Evolutionary conservation across 2,113 vertebrate species (phyloP), one percentile per base, ranked within the genome.

Genomic region (Carlito syrichta): DNA sequence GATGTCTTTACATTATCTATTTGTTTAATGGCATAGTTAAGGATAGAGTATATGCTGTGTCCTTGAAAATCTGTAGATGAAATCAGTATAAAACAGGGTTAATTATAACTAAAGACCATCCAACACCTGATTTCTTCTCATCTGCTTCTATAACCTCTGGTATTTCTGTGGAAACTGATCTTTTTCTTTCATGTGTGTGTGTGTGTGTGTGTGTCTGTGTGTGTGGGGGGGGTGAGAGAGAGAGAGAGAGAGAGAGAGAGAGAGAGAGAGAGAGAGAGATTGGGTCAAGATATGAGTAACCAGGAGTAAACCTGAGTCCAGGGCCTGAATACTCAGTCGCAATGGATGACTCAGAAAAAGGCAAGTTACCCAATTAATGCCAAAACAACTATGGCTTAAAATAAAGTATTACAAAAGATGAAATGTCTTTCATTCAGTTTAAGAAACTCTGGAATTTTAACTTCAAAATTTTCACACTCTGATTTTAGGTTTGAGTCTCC

Each of bases 31-130:
- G 14, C 54, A 0, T 56, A 45, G 23, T 50, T n/a, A 60, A 32
- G 52, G 17, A n/a, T 22, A 74, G 32, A 82, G 32, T 32, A 25
- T 43, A 40, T 32, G 1, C 5, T 56, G 9, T 68, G 30, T 69
- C 1, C 32, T 20, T 62, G 6, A 23, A 2, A 52, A 1, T 30
- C 1, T 6, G 9, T 25, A 69, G 11, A 3, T 56, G 20, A 56
- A 35, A 45, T 48, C 6, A n/a, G 8, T 68, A 60, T 91, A 30
- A 79, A 54, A 71, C 6, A 8, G 27, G 69, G 12, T 30, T 88
- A 66, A 25, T 62, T 40, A 58, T 50, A 50, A 54, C 30, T 69
- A 69, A 38, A 77, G 60, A n/a, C 48, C 1, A 52, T 14, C 8
- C 38, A 50, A 17, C 11, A 60, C n/a, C 11, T 22, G 45, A 45